Evolutionary conservation across 2,797 vertebrate species (phyloP).

Genomic region (Tapirus indicus): DNA sequence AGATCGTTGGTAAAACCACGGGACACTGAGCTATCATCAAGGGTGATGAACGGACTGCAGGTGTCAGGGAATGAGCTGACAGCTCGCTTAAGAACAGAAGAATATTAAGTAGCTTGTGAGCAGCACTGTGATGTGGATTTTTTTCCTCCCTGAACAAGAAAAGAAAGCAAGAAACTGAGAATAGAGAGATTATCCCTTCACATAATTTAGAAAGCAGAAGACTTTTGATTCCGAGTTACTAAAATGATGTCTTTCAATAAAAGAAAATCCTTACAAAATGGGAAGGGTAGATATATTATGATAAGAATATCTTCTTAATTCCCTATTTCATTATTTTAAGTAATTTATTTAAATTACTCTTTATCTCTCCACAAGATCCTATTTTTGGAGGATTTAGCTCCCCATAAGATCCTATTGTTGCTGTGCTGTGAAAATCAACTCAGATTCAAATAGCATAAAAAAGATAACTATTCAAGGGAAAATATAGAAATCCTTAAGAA

Average conservation of each 20-base stretch:
- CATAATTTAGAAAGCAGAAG: conserved; percentile 71
- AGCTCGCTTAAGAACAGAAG: conserved; percentile 74
- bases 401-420: conserved; percentile 59
- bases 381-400: conserved; percentile 57
- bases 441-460: conserved; percentile 66
- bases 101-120: conserved; percentile 77
- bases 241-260: conserved; percentile 68
- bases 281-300: conserved; percentile 28
- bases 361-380: conserved; percentile 65
- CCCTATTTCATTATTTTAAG: conserved; percentile 74
- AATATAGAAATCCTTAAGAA: conserved; percentile 21
- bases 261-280: conserved; percentile 78
- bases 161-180: conserved; percentile 73
- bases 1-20: conserved; percentile 53
- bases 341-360: background rate
- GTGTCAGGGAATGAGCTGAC: conserved; percentile 59
- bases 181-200: conserved; percentile 65
- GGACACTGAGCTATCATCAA: conserved; percentile 38
- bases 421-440: conserved; percentile 75
- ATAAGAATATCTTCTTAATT: conserved; percentile 68
- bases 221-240: conserved; percentile 73
- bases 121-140: conserved; percentile 43
- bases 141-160: conserved; percentile 71
- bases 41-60: conserved; percentile 71
- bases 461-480: background rate